Conservation (phyloP, 2,888 invertebrate genomes). For the Alloscopus bannaensis region DNA sequence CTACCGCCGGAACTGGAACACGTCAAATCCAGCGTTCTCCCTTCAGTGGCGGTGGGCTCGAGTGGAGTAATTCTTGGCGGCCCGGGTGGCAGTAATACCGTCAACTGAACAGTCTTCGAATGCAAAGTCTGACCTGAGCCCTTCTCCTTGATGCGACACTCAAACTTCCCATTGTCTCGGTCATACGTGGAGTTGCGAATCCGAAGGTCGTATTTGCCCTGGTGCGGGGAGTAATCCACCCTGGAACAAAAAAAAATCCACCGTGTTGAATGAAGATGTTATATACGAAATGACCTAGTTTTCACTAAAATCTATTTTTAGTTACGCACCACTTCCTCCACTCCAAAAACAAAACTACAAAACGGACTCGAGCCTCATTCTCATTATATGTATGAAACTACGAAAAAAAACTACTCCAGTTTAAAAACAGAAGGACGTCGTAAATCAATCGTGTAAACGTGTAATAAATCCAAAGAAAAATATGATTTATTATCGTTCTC, state of each 20-base stretch:
- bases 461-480: constrained; percentile 58
- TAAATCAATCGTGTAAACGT: constrained; percentile 49
- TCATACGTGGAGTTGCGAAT: constrained; percentile 91
- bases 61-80: constrained; percentile 86
- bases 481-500: constrained; percentile 56
- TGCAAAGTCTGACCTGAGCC: constrained; percentile 77
- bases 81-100: constrained; percentile 90
- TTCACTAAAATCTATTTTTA: not conserved
- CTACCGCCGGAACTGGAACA: constrained; percentile 90
- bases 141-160: constrained; percentile 93
- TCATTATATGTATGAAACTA: constrained; percentile 26
- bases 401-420: too few species aligned
- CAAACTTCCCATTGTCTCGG: constrained; percentile 85
- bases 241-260: constrained; percentile 76
- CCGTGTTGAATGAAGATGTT: too few species aligned
- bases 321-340: not conserved
- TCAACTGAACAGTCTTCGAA: constrained; percentile 90
- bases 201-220: constrained; percentile 91
- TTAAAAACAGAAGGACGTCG: constrained; percentile 28
- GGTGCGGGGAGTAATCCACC: constrained; percentile 85
- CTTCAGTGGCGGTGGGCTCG: constrained; percentile 87
- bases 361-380: constrained; percentile 7
- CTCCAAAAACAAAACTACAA: constrained; percentile 2
- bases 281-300: constrained; percentile 5
- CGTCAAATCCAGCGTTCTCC: constrained; percentile 74